Evolutionary conservation across 2,797 vertebrate species (phyloP).

Genomic region (Silurus aristotelis): DNA sequence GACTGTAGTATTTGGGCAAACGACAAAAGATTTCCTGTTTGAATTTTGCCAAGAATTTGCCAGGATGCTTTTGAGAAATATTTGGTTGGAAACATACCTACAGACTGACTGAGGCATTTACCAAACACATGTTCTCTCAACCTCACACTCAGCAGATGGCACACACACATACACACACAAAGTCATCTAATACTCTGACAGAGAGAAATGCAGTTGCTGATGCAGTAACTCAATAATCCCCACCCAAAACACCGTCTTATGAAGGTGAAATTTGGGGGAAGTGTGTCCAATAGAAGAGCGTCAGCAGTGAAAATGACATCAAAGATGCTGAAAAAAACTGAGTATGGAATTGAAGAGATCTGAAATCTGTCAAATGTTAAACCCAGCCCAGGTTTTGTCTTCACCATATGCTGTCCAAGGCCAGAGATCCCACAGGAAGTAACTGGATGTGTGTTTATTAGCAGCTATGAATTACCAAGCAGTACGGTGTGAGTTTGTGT

Average conservation of each 20-base stretch:
- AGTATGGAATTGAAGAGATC: neutral
- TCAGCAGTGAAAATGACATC: conserved; percentile 4
- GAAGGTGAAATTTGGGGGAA: conserved; percentile 1
- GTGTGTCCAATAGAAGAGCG: neutral
- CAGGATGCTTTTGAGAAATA: neutral
- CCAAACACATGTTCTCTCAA: conserved; percentile 12
- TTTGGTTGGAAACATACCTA: conserved; percentile 17
- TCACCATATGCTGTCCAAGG: conserved; percentile 8
- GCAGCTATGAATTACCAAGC: conserved; percentile 31
- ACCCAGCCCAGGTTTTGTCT: neutral
- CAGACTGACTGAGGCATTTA: conserved; percentile 21
- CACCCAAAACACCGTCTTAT: neutral
- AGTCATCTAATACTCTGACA: conserved; percentile 24
- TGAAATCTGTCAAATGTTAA: conserved; percentile 15
- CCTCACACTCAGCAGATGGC: conserved; percentile 15
- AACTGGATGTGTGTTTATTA: conserved; percentile 10
- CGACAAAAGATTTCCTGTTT: neutral
- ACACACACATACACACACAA: conserved; percentile 5
- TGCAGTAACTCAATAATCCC: conserved; percentile 19
- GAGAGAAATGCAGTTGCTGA: conserved; percentile 4
- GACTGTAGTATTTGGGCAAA: neutral
- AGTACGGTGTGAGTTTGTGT: neutral
- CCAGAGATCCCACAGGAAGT: conserved; percentile 9
- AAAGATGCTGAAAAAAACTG: neutral
- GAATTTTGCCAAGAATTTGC: neutral